Conservation (phyloP, 2,113 vertebrate species). For the Sinocyclocheilus anophthalmus region DNA sequence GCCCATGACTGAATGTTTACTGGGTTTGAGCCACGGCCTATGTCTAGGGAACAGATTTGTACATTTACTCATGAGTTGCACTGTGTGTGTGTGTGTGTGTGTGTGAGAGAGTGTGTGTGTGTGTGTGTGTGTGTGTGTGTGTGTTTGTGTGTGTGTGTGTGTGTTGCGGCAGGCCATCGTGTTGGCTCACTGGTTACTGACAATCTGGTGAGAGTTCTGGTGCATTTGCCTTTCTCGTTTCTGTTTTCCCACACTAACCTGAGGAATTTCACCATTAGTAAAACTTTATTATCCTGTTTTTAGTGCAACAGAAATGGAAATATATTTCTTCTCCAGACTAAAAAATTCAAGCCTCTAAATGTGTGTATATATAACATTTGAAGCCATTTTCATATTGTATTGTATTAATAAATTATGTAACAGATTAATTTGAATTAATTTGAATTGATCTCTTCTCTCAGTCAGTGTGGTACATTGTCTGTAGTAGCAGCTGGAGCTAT, state of each 20-base stretch:
- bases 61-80: slow-evolving; percentile 1
- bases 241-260: slow-evolving; percentile 63
- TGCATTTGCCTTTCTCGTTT: slow-evolving; percentile 12
- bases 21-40: neutral
- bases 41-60: slow-evolving; percentile 11
- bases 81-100: neutral
- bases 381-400: neutral
- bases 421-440: too few species aligned
- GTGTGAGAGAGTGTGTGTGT: neutral
- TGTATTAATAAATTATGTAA: too few species aligned
- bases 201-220: slow-evolving; percentile 86
- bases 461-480: too few species aligned
- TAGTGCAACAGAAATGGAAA: neutral
- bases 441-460: neutral
- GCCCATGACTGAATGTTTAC: neutral
- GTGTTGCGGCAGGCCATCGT: slow-evolving; percentile 81
- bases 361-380: neutral
- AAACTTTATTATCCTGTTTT: neutral
- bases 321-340: neutral
- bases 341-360: slow-evolving; percentile 23
- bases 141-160: neutral
- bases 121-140: too few species aligned
- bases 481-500: too few species aligned
- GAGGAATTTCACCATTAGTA: slow-evolving; percentile 72
- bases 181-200: slow-evolving; percentile 91